These are phyloP conservation scores for Drosophila pullipes DNA, from an alignment of 2,888 invertebrate species.

Conservation along the genomic window DNA sequence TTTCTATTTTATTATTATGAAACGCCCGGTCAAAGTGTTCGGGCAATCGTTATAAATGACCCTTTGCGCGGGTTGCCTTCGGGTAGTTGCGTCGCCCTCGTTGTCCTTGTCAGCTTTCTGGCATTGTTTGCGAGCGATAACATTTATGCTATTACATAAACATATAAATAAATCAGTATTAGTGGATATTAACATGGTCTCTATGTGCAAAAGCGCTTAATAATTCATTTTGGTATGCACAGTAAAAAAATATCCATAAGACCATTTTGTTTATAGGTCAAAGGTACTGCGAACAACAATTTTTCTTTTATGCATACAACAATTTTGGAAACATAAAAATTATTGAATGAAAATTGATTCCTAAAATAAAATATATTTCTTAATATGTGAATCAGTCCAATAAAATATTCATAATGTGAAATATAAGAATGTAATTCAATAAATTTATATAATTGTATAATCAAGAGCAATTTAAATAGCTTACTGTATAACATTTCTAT, in stretches of 20 bases:
- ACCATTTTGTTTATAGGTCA: not conserved
- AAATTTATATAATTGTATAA: not conserved
- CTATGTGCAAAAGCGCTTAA: slow-evolving; percentile 46
- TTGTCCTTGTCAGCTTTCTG: slow-evolving; percentile 41
- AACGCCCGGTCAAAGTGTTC: slow-evolving; percentile 42
- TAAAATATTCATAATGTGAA: not conserved
- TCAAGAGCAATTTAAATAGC: not conserved
- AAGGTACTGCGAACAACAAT: not conserved
- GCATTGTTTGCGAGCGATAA: slow-evolving; percentile 73
- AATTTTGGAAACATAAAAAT: not conserved
- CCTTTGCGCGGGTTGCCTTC: slow-evolving; percentile 56
- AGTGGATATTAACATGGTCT: slow-evolving; percentile 50
- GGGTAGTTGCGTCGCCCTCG: slow-evolving; percentile 39
- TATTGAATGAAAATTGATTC: not conserved
- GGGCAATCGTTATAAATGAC: slow-evolving; percentile 78
- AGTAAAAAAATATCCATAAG: slow-evolving; percentile 41
- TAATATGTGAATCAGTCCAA: not conserved
- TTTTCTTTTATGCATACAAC: not conserved
- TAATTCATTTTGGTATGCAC: slow-evolving; percentile 55
- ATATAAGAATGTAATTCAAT: not conserved
- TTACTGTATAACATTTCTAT: not conserved
- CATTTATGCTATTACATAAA: slow-evolving; percentile 78
- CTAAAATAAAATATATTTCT: not conserved
- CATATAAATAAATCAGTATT: slow-evolving; percentile 80
- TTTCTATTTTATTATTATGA: slow-evolving; percentile 73